A percentile compares a stretch with the other conserved stretches of the same genome.
Evolutionary conservation across 2,888 invertebrate genomes (phyloP).

Genomic region (Cataglyphis rosenhaueri): DNA sequence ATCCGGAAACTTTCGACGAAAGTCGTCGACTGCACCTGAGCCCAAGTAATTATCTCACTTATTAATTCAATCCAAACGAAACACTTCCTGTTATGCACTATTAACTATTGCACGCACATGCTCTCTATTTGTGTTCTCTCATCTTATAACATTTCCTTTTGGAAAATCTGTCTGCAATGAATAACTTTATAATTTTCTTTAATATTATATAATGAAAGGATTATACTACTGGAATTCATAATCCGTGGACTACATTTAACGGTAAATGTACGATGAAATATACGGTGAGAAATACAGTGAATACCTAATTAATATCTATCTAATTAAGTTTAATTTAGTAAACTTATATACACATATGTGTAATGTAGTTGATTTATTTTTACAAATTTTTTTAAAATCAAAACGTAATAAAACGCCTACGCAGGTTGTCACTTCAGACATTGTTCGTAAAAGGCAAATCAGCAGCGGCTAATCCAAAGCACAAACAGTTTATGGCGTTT

Average conservation of each 20-base stretch:
- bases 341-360: background rate
- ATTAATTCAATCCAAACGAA: constrained; percentile 53
- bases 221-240: background rate
- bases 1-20: constrained; percentile 51
- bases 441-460: constrained; percentile 74
- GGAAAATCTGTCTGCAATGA: background rate
- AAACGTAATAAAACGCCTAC: background rate
- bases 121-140: background rate
- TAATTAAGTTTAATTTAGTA: background rate
- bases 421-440: constrained; percentile 68
- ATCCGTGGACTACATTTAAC: background rate
- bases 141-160: background rate
- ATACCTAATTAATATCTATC: background rate
- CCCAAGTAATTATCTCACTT: constrained; percentile 49
- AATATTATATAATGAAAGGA: background rate
- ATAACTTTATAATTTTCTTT: background rate
- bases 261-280: background rate
- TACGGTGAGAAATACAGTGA: background rate
- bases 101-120: background rate
- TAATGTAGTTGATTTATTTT: background rate
- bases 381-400: background rate
- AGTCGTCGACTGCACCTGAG: constrained; percentile 74
- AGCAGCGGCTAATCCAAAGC: constrained; percentile 79
- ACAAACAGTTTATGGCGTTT: constrained; percentile 84
- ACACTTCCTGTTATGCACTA: background rate